Evolutionary conservation across 2,113 vertebrate species (phyloP).

Genomic region (Odocoileus virginianus): DNA sequence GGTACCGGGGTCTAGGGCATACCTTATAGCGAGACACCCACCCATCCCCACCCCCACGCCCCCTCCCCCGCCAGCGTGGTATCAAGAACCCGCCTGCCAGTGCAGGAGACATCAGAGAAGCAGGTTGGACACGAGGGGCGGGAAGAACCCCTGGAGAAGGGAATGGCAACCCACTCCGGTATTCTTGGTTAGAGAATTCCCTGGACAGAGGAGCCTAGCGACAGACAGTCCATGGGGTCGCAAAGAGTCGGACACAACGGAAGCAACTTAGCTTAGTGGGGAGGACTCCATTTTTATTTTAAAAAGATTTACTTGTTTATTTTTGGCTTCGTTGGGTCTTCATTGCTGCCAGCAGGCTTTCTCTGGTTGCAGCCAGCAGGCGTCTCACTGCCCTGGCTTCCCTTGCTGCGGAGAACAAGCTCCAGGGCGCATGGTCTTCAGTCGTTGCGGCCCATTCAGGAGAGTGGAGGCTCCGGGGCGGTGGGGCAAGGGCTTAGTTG

Average conservation of each 20-base stretch:
- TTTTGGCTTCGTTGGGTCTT: not conserved
- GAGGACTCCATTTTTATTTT: not conserved
- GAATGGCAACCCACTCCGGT: not conserved
- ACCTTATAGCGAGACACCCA: not conserved
- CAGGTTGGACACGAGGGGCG: not conserved
- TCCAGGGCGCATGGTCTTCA: not conserved
- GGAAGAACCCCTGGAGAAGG: not conserved
- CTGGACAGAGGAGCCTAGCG: not conserved
- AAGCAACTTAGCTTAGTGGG: not conserved
- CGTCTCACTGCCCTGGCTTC: not conserved
- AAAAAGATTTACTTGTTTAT: not conserved
- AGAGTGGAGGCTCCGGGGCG: not conserved
- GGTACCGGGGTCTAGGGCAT: not conserved
- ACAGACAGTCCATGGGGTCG: not conserved
- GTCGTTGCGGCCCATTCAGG: not conserved
- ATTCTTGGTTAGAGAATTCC: not conserved
- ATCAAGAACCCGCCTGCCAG: not conserved
- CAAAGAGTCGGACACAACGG: not conserved
- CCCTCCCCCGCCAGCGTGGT: too few relatives aligned
- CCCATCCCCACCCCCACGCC: rapidly evolving
- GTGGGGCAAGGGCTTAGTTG: not conserved
- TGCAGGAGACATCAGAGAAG: not conserved
- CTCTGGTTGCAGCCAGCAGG: not conserved
- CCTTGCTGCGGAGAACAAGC: not conserved
- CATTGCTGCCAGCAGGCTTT: too few relatives aligned